Conservation (phyloP, 2,888 invertebrate genomes). For the Chrysolina americana region DNA sequence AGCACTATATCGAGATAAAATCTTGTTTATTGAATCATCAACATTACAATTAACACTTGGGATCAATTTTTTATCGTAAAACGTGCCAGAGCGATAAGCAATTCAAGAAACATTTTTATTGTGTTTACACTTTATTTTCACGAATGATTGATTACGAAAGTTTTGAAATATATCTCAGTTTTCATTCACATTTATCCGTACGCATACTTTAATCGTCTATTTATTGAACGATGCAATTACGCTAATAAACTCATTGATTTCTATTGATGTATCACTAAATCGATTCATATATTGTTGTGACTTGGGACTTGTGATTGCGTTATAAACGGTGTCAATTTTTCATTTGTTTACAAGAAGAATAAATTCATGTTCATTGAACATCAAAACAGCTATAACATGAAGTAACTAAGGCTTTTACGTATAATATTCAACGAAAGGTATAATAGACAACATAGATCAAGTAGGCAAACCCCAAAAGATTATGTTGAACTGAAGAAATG, state of each 20-base stretch:
- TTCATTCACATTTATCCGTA: not conserved
- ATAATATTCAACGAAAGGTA: no score
- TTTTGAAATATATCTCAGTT: not conserved
- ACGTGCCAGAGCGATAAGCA: conserved; percentile 20
- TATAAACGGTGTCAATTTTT: not conserved
- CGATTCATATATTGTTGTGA: not conserved
- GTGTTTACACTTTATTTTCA: conserved; percentile 21
- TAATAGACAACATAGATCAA: no score
- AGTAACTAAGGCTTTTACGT: no score
- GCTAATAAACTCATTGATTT: conserved; percentile 13
- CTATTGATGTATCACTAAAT: not conserved
- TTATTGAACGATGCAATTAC: conserved; percentile 13
- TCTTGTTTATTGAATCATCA: conserved; percentile 15
- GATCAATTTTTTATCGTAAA: conserved; percentile 5
- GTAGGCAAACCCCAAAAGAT: no score
- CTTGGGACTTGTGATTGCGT: not conserved
- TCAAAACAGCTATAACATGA: no score
- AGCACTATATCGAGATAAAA: conserved; percentile 7
- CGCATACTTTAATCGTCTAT: not conserved
- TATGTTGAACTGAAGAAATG: no score
- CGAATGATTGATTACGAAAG: conserved; percentile 21
- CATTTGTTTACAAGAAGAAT: no score
- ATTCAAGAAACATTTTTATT: conserved; percentile 19
- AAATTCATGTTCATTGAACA: no score
- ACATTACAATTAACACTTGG: conserved; percentile 15